phyloP scores from a whole-genome alignment of 2,113 vertebrate genomes.

The Phocoena phocoena region DNA sequence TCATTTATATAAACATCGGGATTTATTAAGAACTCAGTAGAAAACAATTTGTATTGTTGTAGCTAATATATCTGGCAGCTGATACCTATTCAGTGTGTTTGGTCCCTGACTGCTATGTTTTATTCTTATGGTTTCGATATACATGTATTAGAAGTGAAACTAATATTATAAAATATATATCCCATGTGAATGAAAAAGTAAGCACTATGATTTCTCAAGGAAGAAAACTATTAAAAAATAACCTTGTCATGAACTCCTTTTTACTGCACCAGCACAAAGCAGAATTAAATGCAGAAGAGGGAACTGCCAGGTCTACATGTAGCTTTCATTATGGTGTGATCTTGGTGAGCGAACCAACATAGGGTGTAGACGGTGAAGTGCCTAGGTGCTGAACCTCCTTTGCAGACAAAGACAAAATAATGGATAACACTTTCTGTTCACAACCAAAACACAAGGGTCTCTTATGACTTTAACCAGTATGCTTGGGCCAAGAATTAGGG shows the following conservation, averaged over 20 bases:
- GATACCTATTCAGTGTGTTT: neutral
- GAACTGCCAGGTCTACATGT: neutral
- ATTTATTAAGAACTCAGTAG: neutral
- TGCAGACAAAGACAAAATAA: conserved; percentile 15
- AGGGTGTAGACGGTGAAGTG: neutral
- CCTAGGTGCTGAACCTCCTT: neutral
- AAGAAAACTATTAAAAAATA: neutral
- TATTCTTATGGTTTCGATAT: neutral
- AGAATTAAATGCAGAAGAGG: neutral
- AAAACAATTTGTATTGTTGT: neutral
- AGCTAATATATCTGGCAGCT: neutral
- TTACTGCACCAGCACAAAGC: neutral
- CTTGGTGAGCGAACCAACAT: neutral
- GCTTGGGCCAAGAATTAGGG: neutral
- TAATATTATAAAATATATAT: neutral
- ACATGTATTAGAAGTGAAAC: neutral
- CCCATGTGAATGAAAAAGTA: neutral
- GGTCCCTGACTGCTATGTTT: neutral
- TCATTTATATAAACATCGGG: neutral
- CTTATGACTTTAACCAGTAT: neutral
- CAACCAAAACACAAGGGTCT: neutral
- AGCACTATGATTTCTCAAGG: neutral
- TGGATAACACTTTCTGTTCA: neutral
- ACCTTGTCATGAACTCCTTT: neutral
- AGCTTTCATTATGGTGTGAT: neutral